Percentiles rank a stretch among this genome's conserved stretches.
phyloP scores from a whole-genome alignment of 2,888 invertebrate species.

The Metellina segmentata region DNA sequence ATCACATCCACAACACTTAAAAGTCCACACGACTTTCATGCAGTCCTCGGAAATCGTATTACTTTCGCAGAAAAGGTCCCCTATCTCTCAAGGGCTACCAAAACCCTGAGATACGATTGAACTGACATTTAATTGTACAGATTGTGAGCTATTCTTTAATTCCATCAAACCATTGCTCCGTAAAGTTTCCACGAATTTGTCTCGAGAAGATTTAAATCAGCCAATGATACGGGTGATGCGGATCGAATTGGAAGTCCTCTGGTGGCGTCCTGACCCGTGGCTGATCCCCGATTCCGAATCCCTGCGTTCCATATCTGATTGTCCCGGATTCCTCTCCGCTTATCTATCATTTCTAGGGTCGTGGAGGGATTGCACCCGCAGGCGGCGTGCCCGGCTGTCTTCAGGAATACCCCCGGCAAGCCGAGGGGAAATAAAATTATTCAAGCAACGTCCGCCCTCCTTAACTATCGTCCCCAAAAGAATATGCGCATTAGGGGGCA shows the following conservation, averaged over 20 bases:
- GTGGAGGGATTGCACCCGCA: neutral
- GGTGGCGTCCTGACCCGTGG: too few relatives aligned
- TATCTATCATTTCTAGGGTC: neutral
- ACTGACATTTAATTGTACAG: too few relatives aligned
- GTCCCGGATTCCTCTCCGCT: neutral
- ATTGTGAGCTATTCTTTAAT: too few relatives aligned
- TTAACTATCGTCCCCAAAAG: slow-evolving; percentile 74
- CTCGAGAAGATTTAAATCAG: neutral
- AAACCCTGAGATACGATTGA: too few relatives aligned
- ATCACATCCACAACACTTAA: too few relatives aligned
- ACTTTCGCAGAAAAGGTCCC: too few relatives aligned
- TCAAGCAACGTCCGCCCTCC: slow-evolving; percentile 62
- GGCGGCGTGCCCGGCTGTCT: neutral
- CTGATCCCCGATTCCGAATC: neutral
- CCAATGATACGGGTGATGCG: neutral
- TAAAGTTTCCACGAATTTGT: neutral
- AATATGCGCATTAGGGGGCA: slow-evolving; percentile 71
- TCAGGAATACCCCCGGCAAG: neutral
- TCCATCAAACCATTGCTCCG: too few relatives aligned
- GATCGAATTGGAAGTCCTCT: neutral
- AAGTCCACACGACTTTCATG: too few relatives aligned
- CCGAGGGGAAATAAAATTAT: slow-evolving; percentile 69
- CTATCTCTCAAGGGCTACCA: too few relatives aligned
- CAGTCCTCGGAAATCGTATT: too few relatives aligned
- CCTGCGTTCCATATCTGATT: neutral